A percentile compares a stretch with the other conserved stretches of the same genome.
Evolutionary conservation across 2,113 vertebrate species (phyloP).

Genomic region (Nibea coibor): DNA sequence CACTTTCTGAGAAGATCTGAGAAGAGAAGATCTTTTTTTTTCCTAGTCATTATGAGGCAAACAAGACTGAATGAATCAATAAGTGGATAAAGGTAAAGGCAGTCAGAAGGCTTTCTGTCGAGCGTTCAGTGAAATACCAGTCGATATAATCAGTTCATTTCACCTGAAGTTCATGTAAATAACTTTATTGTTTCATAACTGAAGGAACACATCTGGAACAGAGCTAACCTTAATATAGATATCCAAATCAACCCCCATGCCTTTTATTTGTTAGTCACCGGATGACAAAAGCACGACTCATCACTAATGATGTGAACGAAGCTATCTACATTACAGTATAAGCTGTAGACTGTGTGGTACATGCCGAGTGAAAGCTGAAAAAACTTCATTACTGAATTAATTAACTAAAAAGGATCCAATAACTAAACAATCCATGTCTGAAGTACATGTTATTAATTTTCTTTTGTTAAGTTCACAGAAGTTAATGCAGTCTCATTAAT

Average conservation of each 20-base stretch:
- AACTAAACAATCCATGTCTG: not conserved
- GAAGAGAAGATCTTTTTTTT: too few relatives aligned
- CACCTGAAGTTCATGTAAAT: not conserved
- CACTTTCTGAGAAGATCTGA: too few relatives aligned
- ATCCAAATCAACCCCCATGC: not conserved
- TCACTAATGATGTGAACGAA: not conserved
- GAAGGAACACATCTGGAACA: not conserved
- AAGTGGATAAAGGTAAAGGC: too few relatives aligned
- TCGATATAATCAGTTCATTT: too few relatives aligned
- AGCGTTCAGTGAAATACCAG: too few relatives aligned
- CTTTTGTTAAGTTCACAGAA: not conserved
- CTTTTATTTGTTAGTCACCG: not conserved
- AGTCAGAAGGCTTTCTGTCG: too few relatives aligned
- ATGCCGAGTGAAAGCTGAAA: not conserved
- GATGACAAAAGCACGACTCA: not conserved
- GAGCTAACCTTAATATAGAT: too few relatives aligned
- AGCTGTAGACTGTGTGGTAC: not conserved
- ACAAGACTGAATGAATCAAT: too few relatives aligned
- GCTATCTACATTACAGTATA: not conserved
- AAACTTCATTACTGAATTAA: not conserved
- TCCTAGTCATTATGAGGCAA: too few relatives aligned
- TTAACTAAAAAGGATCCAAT: not conserved
- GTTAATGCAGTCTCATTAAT: not conserved
- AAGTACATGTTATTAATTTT: too few relatives aligned
- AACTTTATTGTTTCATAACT: not conserved